Conservation (phyloP, 2,113 vertebrate species). For the Gallinago undulata region DNA sequence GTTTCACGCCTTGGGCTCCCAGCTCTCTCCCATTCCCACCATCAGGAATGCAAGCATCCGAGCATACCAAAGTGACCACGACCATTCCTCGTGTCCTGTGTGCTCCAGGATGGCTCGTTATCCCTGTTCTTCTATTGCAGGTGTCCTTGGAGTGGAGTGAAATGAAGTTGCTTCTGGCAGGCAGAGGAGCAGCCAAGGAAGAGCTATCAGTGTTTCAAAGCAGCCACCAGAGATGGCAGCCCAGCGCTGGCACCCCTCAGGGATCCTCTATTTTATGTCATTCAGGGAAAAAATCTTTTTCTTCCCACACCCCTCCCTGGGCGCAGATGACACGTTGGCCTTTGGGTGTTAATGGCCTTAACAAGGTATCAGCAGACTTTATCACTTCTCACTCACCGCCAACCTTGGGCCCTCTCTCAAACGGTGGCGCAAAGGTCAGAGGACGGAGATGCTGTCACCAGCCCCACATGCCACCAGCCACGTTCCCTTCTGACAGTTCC, state of each 20-base stretch:
- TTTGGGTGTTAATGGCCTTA: background rate
- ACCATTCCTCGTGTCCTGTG: accelerated
- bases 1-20: background rate
- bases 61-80: background rate
- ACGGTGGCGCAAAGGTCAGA: background rate
- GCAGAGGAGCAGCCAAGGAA: background rate
- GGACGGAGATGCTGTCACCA: background rate
- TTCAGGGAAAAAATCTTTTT: background rate
- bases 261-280: background rate
- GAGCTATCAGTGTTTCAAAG: background rate
- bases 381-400: background rate
- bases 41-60: background rate
- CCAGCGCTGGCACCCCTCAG: background rate
- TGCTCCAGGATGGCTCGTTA: background rate
- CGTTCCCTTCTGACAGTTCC: background rate
- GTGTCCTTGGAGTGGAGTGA: background rate
- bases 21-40: background rate
- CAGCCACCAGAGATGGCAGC: background rate
- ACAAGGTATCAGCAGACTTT: background rate
- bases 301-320: background rate
- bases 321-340: background rate
- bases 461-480: background rate
- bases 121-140: background rate
- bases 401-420: background rate
- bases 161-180: background rate